Base-by-base conservation (phyloP, 2,113 vertebrate genomes). In the Pygoscelis antarcticus region DNA sequence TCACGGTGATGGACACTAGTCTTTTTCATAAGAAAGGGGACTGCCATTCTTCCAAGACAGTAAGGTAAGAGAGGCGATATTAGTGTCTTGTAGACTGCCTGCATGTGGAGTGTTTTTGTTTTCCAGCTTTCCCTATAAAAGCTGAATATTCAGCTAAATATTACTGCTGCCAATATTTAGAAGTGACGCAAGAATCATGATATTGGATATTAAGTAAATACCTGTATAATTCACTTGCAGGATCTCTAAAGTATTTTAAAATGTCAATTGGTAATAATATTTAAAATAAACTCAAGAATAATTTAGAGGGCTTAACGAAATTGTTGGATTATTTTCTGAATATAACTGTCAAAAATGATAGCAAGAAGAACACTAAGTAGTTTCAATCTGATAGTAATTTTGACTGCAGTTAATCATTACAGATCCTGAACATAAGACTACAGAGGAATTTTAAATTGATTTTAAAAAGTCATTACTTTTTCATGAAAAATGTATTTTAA, bases 1-100 rank as follows among this genome's bases (percentile, higher is more conserved):
- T 58, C 47, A 68, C 0, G 0, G n/a, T 21, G 38, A 89, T 14
- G 32, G 42, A 7, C 29, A 55, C 21, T 12, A 23, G 42, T 9
- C 13, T 29, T 83, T 91, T 71, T 57, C 8, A 7, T 16, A n/a
- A 29, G 46, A 65, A 76, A 78, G 22, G 4, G 3, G 11, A 54
- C 0, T 47, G 16, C 8, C 26, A 47, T 62, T 90, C 38, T 94
- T 78, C 34, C 47, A 68, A 89, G 75, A 65, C 5, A 68, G 11
- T 32, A 29, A 54, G 22, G 51, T 38, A 27, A 54, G 92, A 83
- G n/a, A 89, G 14, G 19, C 10, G 6, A 36, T 49, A 75, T 18
- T 32, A 58, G 18, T 47, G 17, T 46, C 52, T 61, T 80, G 34
- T 25, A 76, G 57, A 47, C 10, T 46, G 52, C 11, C n/a, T 71